Conservation (phyloP, 2,113 vertebrate genomes). For the Macquaria australasica region DNA sequence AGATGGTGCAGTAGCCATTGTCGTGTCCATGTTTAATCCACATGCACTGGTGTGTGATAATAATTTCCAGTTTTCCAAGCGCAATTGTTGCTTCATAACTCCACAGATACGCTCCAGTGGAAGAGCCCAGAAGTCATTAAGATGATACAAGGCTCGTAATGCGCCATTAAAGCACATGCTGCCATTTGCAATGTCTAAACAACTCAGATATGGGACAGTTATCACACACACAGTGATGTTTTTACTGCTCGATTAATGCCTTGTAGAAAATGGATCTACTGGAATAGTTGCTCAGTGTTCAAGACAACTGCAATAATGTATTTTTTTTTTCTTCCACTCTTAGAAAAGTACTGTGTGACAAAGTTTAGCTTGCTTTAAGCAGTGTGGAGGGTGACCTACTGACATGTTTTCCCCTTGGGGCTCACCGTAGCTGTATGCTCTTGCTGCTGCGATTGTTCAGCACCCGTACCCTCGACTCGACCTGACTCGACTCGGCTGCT, state of each 20-base stretch:
- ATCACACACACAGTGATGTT: constrained; percentile 26
- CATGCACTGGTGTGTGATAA: background rate
- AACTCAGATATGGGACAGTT: constrained; percentile 23
- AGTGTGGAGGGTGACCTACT: background rate
- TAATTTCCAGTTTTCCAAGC: constrained; percentile 19
- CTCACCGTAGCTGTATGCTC: background rate
- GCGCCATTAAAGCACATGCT: constrained; percentile 26
- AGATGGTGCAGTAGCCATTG: background rate
- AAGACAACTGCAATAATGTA: background rate
- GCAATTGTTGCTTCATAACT: constrained; percentile 7
- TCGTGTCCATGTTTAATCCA: background rate
- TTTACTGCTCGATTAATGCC: constrained; percentile 22
- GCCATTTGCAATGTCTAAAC: constrained; percentile 30
- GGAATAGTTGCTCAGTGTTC: constrained; percentile 11
- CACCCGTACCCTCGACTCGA: background rate
- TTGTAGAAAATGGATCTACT: constrained; percentile 13
- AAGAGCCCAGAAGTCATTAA: constrained; percentile 30
- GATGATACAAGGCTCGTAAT: background rate
- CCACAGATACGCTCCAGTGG: background rate
- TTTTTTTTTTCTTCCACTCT: background rate
- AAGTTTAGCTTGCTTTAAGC: background rate
- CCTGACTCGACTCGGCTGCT: no score
- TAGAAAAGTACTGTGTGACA: background rate
- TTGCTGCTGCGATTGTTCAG: background rate
- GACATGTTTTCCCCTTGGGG: no score